Base-by-base conservation (phyloP, 2,113 vertebrate genomes). In the Coreoperca whiteheadi region DNA sequence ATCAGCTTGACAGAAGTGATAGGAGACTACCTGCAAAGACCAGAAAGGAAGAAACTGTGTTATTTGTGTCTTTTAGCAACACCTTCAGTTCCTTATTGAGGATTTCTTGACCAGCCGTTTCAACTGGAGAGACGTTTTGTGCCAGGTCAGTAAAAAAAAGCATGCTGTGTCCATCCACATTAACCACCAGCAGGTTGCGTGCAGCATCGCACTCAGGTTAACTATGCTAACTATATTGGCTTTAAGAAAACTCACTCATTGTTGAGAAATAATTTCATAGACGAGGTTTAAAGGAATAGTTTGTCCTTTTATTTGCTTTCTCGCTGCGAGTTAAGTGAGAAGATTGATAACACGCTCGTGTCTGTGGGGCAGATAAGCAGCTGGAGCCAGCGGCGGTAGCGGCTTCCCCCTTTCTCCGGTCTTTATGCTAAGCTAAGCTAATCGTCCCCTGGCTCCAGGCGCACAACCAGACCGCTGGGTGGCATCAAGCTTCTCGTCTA, bases 1-100 rank as follows among this genome's bases (percentile, higher is more conserved):
- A 84, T 99, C 98, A 0, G 98, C 98, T 90, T 99, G 98, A 95
- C 98, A 99, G 94, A 99, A 99, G 74, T 99, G 98, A 76, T 98
- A 99, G 0, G 98, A 97, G 5, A 99, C 98, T 0, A 99, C 98
- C 98, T 99, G 66, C 57, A 74, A 10, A 39, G 30, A 77, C 32
- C 32, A 75, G 28, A 50, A n/a, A 34, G 25, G 30, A 11, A 30
- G 34, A 30, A n/a, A 43, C 21, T 9, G 23, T 15, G 37, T 20
- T n/a, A 23, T 7, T 21, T 28, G 16, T 14, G 10, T 20, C 53
- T 32, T 51, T 50, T 7, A 32, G 18, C 65, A 21, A 51, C 5
- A 41, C 9, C 8, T 51, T 34, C 11, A 16, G 23, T 39, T 32
- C 39, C 34, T 25, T 32, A 30, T 16, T 43, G 37, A 28, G 2